A percentile compares a stretch with the other conserved stretches of the same genome.
These are phyloP conservation scores for Triplophysa tibetana DNA, from an alignment of 2,113 vertebrate genomes.

Conservation along the genomic window DNA sequence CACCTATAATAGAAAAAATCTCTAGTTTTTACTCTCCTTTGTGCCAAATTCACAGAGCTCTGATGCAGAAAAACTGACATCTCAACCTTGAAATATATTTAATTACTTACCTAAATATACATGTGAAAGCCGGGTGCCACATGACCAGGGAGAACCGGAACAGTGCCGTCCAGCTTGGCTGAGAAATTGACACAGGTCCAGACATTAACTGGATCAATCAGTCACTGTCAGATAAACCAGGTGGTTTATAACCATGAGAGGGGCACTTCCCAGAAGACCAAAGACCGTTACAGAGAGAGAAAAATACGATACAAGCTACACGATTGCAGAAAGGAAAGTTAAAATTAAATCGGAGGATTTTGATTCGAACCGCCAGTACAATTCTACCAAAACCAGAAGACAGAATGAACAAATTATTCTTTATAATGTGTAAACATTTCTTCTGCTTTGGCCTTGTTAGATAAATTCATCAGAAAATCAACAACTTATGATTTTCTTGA, in stretches of 20 bases:
- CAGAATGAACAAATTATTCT: not conserved
- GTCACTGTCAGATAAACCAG: conserved; percentile 60
- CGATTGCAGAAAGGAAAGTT: conserved; percentile 32
- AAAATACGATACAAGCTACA: conserved; percentile 24
- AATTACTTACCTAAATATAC: conserved; percentile 66
- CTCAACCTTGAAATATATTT: conserved; percentile 52
- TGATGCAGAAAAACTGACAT: conserved; percentile 53
- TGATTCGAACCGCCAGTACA: not conserved
- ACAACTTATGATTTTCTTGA: too few relatives aligned
- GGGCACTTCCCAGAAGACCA: conserved; percentile 67
- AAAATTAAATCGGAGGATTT: not conserved
- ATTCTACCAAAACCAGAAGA: not conserved
- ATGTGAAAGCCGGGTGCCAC: conserved; percentile 58
- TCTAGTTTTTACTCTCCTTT: conserved; percentile 10
- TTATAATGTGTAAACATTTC: not conserved
- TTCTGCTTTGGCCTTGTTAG: not conserved
- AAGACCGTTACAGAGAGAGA: conserved; percentile 59
- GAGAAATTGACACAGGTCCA: conserved; percentile 47
- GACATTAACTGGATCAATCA: conserved; percentile 58
- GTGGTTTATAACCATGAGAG: conserved; percentile 57
- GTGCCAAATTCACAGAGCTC: conserved; percentile 54
- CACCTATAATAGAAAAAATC: conserved; percentile 46
- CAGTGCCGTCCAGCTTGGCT: conserved; percentile 29
- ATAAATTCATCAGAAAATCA: not conserved
- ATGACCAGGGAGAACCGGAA: conserved; percentile 45